These are phyloP conservation scores for Platalea minor DNA, from an alignment of 2,797 vertebrate genomes.

Conservation along the genomic window DNA sequence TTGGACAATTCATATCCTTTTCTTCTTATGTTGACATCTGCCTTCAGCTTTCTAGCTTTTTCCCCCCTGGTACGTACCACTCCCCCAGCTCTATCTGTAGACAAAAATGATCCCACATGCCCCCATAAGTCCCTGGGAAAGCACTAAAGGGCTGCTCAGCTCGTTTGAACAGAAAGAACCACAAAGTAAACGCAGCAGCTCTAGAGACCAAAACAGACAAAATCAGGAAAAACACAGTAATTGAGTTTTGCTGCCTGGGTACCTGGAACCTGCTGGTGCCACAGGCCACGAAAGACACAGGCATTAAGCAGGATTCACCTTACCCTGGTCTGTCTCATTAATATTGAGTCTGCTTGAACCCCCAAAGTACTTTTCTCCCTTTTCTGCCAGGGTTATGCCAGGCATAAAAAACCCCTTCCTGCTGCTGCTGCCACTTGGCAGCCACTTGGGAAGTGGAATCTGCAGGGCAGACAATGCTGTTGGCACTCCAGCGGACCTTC, in stretches of 20 bases:
- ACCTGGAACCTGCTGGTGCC: background rate
- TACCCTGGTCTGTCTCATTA: background rate
- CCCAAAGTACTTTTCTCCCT: background rate
- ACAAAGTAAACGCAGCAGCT: background rate
- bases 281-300: accelerated
- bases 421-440: background rate
- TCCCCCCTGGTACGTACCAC: background rate
- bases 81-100: too few species aligned
- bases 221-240: background rate
- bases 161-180: background rate
- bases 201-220: background rate
- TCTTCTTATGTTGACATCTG: background rate
- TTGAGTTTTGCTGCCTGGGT: accelerated
- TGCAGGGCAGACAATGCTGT: background rate
- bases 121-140: background rate
- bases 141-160: background rate
- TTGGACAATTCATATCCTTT: background rate
- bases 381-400: background rate
- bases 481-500: background rate
- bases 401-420: background rate
- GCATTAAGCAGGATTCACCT: background rate
- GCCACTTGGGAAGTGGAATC: background rate
- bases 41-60: background rate
- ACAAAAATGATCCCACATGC: background rate
- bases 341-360: background rate